Conservation (phyloP, 2,113 vertebrate species). For the Empidonax traillii region DNA sequence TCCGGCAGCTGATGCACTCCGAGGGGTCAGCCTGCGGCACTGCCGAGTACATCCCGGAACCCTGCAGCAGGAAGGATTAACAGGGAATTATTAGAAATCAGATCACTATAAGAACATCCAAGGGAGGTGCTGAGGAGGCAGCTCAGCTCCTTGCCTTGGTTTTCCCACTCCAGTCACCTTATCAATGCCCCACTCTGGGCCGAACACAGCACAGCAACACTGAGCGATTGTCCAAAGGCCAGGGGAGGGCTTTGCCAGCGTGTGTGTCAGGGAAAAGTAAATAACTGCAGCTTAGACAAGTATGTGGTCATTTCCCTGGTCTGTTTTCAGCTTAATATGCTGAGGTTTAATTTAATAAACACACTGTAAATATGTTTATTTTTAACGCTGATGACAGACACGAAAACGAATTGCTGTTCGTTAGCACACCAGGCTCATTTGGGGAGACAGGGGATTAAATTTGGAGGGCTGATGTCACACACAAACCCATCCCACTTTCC, state of each 20-base stretch:
- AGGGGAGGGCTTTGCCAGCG: not conserved
- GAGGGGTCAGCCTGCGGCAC: constrained; percentile 82
- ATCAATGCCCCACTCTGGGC: not conserved
- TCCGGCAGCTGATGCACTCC: constrained; percentile 90
- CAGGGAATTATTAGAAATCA: not conserved
- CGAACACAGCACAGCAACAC: not conserved
- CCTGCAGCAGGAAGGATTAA: constrained; percentile 69
- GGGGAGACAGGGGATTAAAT: constrained; percentile 13
- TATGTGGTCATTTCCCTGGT: constrained; percentile 53
- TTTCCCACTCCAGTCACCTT: not conserved
- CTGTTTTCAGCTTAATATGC: constrained; percentile 7
- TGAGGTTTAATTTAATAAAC: constrained; percentile 29
- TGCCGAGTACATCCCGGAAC: constrained; percentile 80
- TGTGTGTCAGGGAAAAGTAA: constrained; percentile 40
- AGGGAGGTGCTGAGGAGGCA: not conserved
- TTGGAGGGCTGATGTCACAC: constrained; percentile 54
- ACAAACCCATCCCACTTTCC: constrained; percentile 63
- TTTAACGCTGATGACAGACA: constrained; percentile 22
- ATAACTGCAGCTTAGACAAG: constrained; percentile 24
- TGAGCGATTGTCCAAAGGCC: not conserved
- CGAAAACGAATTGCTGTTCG: not conserved
- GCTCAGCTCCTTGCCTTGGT: not conserved
- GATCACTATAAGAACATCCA: rapidly evolving
- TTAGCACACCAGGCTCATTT: not conserved
- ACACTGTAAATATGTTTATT: constrained; percentile 37